A percentile compares a stretch with the other conserved stretches of the same genome.
phyloP scores from a whole-genome alignment of 2,797 vertebrate genomes.

The Molossus molossus region DNA sequence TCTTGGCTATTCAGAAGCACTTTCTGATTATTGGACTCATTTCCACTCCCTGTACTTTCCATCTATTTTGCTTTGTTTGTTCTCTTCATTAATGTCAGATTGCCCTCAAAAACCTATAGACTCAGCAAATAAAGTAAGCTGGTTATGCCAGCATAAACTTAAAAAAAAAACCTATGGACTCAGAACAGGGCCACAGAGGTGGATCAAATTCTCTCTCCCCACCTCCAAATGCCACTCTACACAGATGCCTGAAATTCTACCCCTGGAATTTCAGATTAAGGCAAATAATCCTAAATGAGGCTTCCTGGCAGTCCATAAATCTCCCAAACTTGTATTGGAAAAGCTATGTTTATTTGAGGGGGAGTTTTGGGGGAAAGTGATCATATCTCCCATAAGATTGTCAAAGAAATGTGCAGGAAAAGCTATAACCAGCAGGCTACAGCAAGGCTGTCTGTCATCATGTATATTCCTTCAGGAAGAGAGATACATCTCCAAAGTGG shows the following conservation, averaged over 20 bases:
- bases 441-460: background rate
- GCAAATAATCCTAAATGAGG: background rate
- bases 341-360: background rate
- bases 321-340: background rate
- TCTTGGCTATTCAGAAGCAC: background rate
- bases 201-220: background rate
- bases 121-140: background rate
- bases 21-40: background rate
- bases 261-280: background rate
- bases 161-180: background rate
- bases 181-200: background rate
- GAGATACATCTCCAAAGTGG: background rate
- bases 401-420: conserved; percentile 17
- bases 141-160: background rate
- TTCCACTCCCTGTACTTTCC: background rate
- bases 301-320: background rate
- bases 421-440: background rate
- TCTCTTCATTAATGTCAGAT: background rate
- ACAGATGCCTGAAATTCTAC: background rate
- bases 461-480: background rate
- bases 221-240: background rate
- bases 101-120: background rate
- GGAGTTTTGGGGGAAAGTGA: background rate
- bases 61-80: background rate
- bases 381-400: background rate